phyloP scores from a whole-genome alignment of 2,113 vertebrate species.

The Oceanodroma tethys region DNA sequence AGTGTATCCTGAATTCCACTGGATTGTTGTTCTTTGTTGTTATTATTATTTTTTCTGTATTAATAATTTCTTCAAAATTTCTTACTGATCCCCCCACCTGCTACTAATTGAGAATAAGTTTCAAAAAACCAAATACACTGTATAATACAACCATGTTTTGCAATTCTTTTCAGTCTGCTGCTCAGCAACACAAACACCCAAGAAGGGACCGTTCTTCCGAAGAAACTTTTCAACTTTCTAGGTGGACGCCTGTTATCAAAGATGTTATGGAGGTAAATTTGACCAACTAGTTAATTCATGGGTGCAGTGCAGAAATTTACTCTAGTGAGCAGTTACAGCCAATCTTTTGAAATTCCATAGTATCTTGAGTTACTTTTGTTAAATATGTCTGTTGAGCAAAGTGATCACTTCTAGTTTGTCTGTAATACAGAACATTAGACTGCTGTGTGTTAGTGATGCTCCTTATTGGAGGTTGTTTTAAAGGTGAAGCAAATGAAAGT shows the following conservation, averaged over 20 bases:
- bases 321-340: neutral
- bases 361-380: neutral
- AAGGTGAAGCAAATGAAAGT: neutral
- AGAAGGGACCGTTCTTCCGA: conserved; percentile 86
- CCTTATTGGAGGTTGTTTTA: neutral
- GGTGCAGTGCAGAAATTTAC: neutral
- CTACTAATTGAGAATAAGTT: neutral
- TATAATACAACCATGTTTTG: neutral
- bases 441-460: neutral
- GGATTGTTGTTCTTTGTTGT: neutral
- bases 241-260: conserved; percentile 94
- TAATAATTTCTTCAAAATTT: neutral
- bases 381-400: neutral
- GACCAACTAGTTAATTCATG: neutral
- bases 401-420: neutral
- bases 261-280: conserved; percentile 91
- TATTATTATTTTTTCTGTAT: too few species aligned
- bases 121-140: neutral
- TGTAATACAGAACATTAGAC: neutral
- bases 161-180: conserved; percentile 36
- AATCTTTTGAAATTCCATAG: neutral
- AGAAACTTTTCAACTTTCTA: conserved; percentile 90
- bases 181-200: conserved; percentile 70
- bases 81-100: neutral
- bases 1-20: neutral